Conservation (phyloP, 2,113 vertebrate genomes). For the Cephalopholis sonnerati region DNA sequence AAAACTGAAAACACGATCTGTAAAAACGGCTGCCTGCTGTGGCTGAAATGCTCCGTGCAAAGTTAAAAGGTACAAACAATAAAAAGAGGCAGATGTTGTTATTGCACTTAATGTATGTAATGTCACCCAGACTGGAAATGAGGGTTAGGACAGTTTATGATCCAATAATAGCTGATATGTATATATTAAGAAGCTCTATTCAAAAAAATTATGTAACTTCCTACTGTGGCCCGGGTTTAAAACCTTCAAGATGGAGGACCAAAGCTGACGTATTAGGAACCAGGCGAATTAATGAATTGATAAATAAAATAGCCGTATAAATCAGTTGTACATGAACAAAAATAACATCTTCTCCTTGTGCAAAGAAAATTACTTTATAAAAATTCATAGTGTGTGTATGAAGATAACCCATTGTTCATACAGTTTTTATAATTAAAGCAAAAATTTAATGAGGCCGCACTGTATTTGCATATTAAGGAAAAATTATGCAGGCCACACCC, state of each 20-base stretch:
- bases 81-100: too few species aligned
- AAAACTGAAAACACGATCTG: too few species aligned
- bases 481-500: slow-evolving; percentile 19
- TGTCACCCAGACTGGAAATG: too few species aligned
- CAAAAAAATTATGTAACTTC: too few species aligned
- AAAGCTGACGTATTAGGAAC: neutral
- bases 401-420: slow-evolving; percentile 4
- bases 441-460: neutral
- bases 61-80: too few species aligned
- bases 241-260: neutral
- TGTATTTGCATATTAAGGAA: slow-evolving; percentile 20
- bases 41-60: too few species aligned
- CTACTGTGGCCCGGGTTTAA: neutral
- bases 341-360: neutral
- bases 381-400: neutral
- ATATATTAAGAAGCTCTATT: too few species aligned
- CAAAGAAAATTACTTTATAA: neutral
- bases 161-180: too few species aligned
- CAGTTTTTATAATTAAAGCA: slow-evolving; percentile 23
- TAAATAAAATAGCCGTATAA: neutral
- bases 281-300: neutral
- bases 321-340: neutral
- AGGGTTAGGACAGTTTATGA: too few species aligned
- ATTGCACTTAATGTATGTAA: too few species aligned
- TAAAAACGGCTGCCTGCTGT: too few species aligned